phyloP scores from a whole-genome alignment of 2,113 vertebrate species.

The Sitta europaea region DNA sequence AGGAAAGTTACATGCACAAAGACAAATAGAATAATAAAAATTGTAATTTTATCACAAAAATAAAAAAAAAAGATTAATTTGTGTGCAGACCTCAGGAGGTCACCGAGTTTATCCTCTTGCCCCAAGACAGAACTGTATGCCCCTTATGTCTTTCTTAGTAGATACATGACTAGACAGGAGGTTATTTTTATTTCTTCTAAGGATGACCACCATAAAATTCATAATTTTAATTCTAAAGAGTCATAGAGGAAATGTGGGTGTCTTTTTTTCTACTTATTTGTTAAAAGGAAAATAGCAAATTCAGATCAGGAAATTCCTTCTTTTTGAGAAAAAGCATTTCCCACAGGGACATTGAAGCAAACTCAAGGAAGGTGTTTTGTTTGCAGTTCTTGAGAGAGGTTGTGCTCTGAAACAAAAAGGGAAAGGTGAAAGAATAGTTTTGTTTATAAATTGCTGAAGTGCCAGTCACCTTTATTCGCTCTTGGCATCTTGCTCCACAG shows the following conservation, averaged over 20 bases:
- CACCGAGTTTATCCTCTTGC: neutral
- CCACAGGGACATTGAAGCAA: neutral
- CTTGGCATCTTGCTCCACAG: neutral
- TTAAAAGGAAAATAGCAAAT: neutral
- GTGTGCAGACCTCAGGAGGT: fast-evolving
- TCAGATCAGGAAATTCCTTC: neutral
- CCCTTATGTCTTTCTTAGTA: neutral
- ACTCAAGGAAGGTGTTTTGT: neutral
- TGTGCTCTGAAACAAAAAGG: neutral
- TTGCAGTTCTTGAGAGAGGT: neutral
- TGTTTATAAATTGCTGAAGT: neutral
- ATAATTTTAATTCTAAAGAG: neutral
- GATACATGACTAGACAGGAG: fast-evolving
- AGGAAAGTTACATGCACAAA: neutral
- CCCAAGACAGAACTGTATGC: neutral
- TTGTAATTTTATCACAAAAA: neutral
- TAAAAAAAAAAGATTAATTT: neutral
- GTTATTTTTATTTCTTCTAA: neutral
- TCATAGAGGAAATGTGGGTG: neutral
- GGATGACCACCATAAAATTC: neutral
- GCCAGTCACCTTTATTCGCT: neutral
- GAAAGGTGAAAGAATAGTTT: neutral
- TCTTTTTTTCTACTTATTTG: neutral
- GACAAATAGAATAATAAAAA: neutral
- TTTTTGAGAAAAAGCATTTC: neutral